Conservation (phyloP, 2,113 vertebrate genomes). For the Empidonax alnorum region DNA sequence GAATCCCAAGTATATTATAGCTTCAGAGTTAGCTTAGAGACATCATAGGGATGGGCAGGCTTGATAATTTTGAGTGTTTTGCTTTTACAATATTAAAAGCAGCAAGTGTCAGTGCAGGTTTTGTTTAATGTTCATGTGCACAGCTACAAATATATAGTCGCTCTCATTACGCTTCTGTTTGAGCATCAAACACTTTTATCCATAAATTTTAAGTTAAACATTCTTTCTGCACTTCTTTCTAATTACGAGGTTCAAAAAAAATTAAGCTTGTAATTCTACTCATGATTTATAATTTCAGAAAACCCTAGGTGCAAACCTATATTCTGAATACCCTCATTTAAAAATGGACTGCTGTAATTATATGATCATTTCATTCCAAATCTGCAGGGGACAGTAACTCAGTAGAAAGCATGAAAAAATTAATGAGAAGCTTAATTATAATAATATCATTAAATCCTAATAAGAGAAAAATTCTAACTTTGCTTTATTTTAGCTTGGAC, state of each 20-base stretch:
- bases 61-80: background rate
- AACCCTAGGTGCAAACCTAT: conserved; percentile 37
- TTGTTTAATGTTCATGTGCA: background rate
- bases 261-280: background rate
- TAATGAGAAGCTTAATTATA: conserved; percentile 83
- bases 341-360: conserved; percentile 71
- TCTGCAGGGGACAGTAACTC: conserved; percentile 74
- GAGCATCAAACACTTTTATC: background rate
- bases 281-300: conserved; percentile 57
- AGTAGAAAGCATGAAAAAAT: conserved; percentile 74
- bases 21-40: background rate
- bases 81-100: background rate
- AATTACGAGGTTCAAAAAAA: conserved; percentile 25
- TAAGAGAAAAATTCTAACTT: conserved; percentile 70
- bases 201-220: background rate
- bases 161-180: background rate
- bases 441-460: conserved; percentile 79
- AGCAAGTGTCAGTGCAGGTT: background rate
- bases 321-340: conserved; percentile 55
- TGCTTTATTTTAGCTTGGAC: conserved; percentile 66
- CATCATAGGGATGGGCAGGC: background rate
- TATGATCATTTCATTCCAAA: conserved; percentile 72
- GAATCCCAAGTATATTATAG: background rate
- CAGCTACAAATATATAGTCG: background rate
- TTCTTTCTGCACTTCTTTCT: background rate